phyloP scores from a whole-genome alignment of 2,888 invertebrate species.

The Oxycera nigricornis region DNA sequence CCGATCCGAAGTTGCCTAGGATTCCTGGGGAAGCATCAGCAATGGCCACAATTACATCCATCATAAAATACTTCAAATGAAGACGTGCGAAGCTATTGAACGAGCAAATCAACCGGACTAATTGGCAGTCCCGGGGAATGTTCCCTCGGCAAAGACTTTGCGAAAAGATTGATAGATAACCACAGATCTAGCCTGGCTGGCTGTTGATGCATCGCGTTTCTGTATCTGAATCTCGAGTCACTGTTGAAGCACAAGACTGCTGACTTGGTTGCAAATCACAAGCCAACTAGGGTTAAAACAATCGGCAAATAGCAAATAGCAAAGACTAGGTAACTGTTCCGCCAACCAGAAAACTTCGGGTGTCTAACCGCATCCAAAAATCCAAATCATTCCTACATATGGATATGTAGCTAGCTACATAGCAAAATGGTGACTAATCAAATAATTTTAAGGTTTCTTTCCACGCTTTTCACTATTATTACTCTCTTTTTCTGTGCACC shows the following conservation, averaged over 20 bases:
- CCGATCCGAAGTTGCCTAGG: background rate
- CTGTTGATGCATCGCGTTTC: too few relatives aligned
- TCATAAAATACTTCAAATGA: background rate
- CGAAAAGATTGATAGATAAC: too few relatives aligned
- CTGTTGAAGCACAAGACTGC: background rate
- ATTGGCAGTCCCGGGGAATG: too few relatives aligned
- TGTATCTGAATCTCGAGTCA: too few relatives aligned
- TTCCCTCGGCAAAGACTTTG: too few relatives aligned
- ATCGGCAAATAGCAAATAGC: background rate
- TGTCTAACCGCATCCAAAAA: background rate
- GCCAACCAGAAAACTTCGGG: background rate
- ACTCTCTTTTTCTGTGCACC: conserved; percentile 13
- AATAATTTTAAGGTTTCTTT: conserved; percentile 13
- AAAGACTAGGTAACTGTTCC: conserved; percentile 14
- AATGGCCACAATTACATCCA: background rate
- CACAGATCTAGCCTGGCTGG: too few relatives aligned
- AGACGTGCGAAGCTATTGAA: background rate
- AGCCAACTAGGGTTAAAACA: background rate
- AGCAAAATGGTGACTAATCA: conserved; percentile 29
- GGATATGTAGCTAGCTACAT: conserved; percentile 5
- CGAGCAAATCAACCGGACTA: background rate
- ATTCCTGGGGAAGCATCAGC: background rate
- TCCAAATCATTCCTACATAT: background rate
- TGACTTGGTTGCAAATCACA: too few relatives aligned
- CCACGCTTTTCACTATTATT: conserved; percentile 23